Percentiles rank a stretch among this genome's conserved stretches.
Evolutionary conservation across 2,888 invertebrate species (phyloP).

Genomic region (Actias luna): DNA sequence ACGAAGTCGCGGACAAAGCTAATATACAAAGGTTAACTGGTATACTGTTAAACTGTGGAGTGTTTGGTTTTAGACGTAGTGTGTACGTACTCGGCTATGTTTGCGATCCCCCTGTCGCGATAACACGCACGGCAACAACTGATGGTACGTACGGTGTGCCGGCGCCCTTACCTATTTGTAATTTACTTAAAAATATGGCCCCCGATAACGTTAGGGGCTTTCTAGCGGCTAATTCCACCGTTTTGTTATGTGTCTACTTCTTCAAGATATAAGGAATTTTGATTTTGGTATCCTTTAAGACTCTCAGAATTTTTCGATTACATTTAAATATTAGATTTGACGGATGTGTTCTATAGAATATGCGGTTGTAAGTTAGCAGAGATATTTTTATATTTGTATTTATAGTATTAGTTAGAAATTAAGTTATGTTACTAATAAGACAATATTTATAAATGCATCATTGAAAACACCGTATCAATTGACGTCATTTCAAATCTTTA

Average conservation of each 20-base stretch:
- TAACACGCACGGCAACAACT: constrained; percentile 74
- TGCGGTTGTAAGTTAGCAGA: no score
- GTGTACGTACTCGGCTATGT: constrained; percentile 49
- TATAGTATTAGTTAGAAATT: no score
- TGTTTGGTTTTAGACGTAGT: constrained; percentile 28
- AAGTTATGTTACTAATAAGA: no score
- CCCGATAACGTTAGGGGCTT: constrained; percentile 62
- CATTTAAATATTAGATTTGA: not conserved
- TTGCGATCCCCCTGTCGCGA: constrained; percentile 73
- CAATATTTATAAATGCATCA: no score
- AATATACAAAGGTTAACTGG: no score
- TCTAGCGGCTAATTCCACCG: constrained; percentile 61
- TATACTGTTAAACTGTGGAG: constrained; percentile 9
- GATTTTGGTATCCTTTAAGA: not conserved
- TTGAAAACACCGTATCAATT: no score
- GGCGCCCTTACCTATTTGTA: constrained; percentile 74
- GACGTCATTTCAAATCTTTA: no score
- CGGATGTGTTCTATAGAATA: not conserved
- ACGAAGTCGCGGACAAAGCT: no score
- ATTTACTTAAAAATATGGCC: constrained; percentile 79
- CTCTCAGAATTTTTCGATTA: not conserved
- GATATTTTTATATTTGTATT: no score
- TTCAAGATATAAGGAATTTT: constrained; percentile 45
- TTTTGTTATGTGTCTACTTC: constrained; percentile 51
- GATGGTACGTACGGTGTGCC: constrained; percentile 58